Evolutionary conservation across 2,888 invertebrate genomes (phyloP).

Genomic region (Frankliniella fusca): DNA sequence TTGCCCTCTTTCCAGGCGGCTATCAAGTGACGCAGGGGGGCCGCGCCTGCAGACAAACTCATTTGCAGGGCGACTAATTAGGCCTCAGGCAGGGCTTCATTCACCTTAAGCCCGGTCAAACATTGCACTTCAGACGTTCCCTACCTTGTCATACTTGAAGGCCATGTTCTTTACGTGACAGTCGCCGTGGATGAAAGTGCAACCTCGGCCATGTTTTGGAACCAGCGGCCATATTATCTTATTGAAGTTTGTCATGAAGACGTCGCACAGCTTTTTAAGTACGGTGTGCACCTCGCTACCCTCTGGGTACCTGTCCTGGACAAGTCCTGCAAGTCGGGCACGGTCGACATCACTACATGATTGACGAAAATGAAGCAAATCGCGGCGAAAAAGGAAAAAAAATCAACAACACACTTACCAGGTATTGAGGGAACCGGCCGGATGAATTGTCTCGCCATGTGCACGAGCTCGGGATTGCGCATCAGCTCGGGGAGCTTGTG

Average conservation of each 20-base stretch:
- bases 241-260: not conserved
- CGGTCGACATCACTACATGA: not conserved
- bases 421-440: not conserved
- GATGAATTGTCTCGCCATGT: not conserved
- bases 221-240: not conserved
- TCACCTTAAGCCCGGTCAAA: too few relatives aligned
- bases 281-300: not conserved
- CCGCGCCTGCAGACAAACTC: too few relatives aligned
- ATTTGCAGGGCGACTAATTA: too few relatives aligned
- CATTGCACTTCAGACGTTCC: not conserved
- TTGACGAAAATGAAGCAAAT: not conserved
- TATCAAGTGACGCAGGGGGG: too few relatives aligned
- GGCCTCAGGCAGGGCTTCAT: too few relatives aligned
- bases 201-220: not conserved
- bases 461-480: not conserved
- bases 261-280: not conserved
- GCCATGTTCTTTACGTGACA: not conserved
- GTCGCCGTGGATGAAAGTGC: not conserved
- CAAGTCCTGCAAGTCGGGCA: not conserved
- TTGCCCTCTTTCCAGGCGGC: too few relatives aligned
- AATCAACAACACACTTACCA: not conserved
- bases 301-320: not conserved
- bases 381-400: not conserved
- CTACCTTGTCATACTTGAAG: not conserved
- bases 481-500: not conserved